phyloP scores from a whole-genome alignment of 2,888 invertebrate species.

The Stenichneumon culpator region DNA sequence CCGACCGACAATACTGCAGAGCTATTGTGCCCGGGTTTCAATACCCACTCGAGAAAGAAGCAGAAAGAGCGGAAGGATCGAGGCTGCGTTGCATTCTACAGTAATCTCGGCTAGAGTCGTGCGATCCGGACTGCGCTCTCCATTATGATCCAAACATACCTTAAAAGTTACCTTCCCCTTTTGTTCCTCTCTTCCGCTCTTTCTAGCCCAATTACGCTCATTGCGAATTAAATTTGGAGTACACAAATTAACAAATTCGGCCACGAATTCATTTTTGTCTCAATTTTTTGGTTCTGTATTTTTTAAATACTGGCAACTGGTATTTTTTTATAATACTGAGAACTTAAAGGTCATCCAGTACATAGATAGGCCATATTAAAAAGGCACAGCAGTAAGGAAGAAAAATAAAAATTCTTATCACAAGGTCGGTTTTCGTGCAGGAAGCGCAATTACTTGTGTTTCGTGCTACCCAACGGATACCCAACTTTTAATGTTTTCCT shows the following conservation, averaged over 20 bases:
- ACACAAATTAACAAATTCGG: not conserved
- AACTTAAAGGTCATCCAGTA: too few relatives aligned
- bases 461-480: too few relatives aligned
- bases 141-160: constrained; percentile 22
- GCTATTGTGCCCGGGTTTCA: constrained; percentile 76
- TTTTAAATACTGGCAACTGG: too few relatives aligned
- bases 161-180: constrained; percentile 22
- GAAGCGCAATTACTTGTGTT: too few relatives aligned
- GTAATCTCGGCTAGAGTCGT: constrained; percentile 68
- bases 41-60: constrained; percentile 74
- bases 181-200: not conserved
- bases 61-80: constrained; percentile 10
- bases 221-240: not conserved
- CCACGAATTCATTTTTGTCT: too few relatives aligned
- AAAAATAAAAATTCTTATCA: not conserved
- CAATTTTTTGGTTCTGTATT: not conserved
- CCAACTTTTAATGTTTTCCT: not conserved
- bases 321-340: too few relatives aligned
- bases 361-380: too few relatives aligned
- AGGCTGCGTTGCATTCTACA: constrained; percentile 73
- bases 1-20: constrained; percentile 73
- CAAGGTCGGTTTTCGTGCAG: too few relatives aligned
- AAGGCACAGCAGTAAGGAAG: too few relatives aligned
- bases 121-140: constrained; percentile 42
- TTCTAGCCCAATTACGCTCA: not conserved